A percentile compares a stretch with the other conserved stretches of the same genome.
Evolutionary conservation across 2,888 invertebrate genomes (phyloP).

Genomic region (Drosophila ustulata): DNA sequence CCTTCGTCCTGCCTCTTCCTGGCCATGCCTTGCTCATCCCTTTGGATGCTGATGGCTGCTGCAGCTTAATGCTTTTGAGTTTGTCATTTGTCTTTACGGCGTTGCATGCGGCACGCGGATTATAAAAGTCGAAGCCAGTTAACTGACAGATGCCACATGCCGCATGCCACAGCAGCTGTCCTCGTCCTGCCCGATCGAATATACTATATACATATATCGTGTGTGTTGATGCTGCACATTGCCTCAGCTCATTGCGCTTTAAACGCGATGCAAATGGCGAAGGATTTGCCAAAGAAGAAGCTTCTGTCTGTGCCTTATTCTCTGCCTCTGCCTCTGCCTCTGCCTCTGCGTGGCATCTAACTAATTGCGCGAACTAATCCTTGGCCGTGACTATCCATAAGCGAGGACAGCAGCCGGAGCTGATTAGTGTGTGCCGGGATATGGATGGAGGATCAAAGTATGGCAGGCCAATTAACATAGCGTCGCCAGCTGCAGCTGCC

Average conservation of each 20-base stretch:
- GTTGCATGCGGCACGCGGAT: slow-evolving; percentile 69
- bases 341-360: slow-evolving; percentile 32
- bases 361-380: slow-evolving; percentile 81
- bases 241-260: slow-evolving; percentile 30
- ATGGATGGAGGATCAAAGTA: slow-evolving; percentile 51
- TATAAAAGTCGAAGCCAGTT: slow-evolving; percentile 77
- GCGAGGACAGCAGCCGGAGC: slow-evolving; percentile 1
- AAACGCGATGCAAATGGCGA: slow-evolving; percentile 57
- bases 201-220: slow-evolving; percentile 2
- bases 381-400: slow-evolving; percentile 73
- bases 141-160: slow-evolving; percentile 58
- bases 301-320: not conserved
- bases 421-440: slow-evolving; percentile 29
- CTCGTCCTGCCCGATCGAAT: slow-evolving; percentile 1
- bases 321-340: not conserved
- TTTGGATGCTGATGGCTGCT: slow-evolving; percentile 4
- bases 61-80: slow-evolving; percentile 77
- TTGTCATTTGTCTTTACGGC: slow-evolving; percentile 75
- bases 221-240: slow-evolving; percentile 4
- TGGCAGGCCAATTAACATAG: slow-evolving; percentile 59
- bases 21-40: not conserved
- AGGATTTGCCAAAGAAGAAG: slow-evolving; percentile 42
- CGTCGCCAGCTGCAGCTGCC: slow-evolving; percentile 30
- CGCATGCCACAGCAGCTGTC: slow-evolving; percentile 21
- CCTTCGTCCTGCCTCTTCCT: not conserved